phyloP scores from a whole-genome alignment of 1,140 invertebrate genomes.

The Paraescarpia echinospica region DNA sequence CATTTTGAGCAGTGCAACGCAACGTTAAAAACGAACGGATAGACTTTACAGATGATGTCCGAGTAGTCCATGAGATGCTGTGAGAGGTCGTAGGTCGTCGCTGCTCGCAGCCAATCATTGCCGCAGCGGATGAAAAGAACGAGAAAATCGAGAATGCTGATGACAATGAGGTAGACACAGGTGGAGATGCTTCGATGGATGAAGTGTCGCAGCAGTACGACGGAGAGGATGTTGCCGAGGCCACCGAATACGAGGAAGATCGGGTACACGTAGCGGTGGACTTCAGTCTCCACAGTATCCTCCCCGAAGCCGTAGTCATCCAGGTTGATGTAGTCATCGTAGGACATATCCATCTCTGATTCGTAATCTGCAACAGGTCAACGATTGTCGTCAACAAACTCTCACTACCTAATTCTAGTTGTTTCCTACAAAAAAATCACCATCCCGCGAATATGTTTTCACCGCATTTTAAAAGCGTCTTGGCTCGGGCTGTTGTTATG shows the following conservation, averaged over 20 bases:
- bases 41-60: constrained; percentile 51
- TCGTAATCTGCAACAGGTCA: neutral
- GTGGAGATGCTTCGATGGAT: constrained; percentile 47
- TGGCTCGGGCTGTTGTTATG: too few species aligned
- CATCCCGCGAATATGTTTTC: too few species aligned
- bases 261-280: constrained; percentile 40
- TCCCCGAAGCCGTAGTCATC: neutral
- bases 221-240: constrained; percentile 43
- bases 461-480: too few species aligned
- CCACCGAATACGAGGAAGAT: constrained; percentile 46
- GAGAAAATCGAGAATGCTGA: constrained; percentile 43
- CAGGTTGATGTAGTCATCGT: neutral
- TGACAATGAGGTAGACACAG: constrained; percentile 48
- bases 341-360: neutral
- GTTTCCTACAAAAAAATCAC: too few species aligned
- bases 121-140: constrained; percentile 48
- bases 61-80: constrained; percentile 40
- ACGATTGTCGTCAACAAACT: neutral
- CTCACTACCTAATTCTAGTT: too few species aligned
- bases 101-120: constrained; percentile 41
- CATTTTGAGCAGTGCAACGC: constrained; percentile 46
- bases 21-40: constrained; percentile 46
- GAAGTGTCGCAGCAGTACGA: constrained; percentile 41
- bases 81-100: constrained; percentile 37
- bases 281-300: neutral